Evolutionary conservation across 2,113 vertebrate species (phyloP).

Genomic region (Pimephales promelas): DNA sequence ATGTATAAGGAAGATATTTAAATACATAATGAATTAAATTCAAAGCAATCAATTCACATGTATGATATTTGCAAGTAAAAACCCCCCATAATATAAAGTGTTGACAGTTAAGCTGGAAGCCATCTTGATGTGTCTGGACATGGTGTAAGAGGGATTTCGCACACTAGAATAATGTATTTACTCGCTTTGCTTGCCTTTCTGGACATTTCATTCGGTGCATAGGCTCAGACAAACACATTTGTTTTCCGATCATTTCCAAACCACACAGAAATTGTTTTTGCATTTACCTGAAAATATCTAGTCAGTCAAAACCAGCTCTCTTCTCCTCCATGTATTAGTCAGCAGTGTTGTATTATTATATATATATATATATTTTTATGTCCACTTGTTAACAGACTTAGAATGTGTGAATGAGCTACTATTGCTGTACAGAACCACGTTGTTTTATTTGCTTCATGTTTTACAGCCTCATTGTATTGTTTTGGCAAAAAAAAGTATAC

Average conservation of each 20-base stretch:
- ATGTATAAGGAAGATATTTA: not conserved
- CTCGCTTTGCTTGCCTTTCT: conserved; percentile 44
- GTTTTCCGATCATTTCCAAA: not conserved
- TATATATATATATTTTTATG: conserved; percentile 32
- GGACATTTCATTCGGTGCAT: conserved; percentile 36
- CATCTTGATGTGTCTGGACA: not conserved
- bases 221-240: conserved; percentile 35
- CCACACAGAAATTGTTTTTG: not conserved
- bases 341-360: conserved; percentile 47
- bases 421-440: conserved; percentile 84
- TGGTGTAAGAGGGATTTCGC: not conserved
- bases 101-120: not conserved
- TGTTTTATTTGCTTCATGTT: conserved; percentile 82
- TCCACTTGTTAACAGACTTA: conserved; percentile 62
- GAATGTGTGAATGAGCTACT: conserved; percentile 81
- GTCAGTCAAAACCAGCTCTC: conserved; percentile 17
- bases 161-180: conserved; percentile 31
- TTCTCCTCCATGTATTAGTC: conserved; percentile 43
- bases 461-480: conserved; percentile 90
- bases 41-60: not conserved
- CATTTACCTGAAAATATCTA: conserved; percentile 14
- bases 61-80: not conserved
- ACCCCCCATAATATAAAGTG: not conserved
- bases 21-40: not conserved
- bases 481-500: conserved; percentile 73